Evolutionary conservation across 2,888 invertebrate species (phyloP).

Genomic region (Myopa testacea): DNA sequence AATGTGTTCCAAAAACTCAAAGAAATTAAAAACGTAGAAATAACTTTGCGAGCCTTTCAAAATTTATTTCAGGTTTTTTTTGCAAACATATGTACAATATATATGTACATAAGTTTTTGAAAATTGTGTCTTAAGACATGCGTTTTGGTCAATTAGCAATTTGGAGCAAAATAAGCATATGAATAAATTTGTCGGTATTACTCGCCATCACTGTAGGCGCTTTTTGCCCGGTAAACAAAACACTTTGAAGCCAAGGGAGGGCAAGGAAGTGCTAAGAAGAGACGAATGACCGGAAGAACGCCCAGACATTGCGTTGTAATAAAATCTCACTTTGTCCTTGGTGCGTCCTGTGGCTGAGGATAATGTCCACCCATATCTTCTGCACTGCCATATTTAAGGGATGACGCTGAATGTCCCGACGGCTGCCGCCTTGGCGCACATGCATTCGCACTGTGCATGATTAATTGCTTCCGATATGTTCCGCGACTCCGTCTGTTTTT

Average conservation of each 20-base stretch:
- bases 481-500: slow-evolving; percentile 37
- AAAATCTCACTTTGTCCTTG: slow-evolving; percentile 32
- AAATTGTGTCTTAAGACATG: too few species aligned
- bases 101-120: too few species aligned
- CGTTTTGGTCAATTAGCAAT: too few species aligned
- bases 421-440: neutral
- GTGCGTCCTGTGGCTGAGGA: slow-evolving; percentile 33
- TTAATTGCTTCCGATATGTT: slow-evolving; percentile 54
- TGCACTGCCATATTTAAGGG: too few species aligned
- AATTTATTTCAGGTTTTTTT: too few species aligned
- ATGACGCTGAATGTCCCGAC: too few species aligned
- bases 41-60: neutral
- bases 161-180: too few species aligned
- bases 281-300: slow-evolving; percentile 42
- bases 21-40: neutral
- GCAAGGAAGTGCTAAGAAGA: slow-evolving; percentile 22
- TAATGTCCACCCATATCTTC: neutral
- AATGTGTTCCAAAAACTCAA: neutral
- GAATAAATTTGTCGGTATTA: neutral
- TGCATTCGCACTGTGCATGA: slow-evolving; percentile 49
- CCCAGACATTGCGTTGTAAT: slow-evolving; percentile 33
- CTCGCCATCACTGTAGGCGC: too few species aligned
- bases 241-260: neutral
- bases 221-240: neutral
- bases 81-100: too few species aligned